Percentiles rank a stretch among this genome's conserved stretches.
Evolutionary conservation across 64 coral and sea anemone genomes (phyloP).

Genomic region (Astreopora myriophthalma): DNA sequence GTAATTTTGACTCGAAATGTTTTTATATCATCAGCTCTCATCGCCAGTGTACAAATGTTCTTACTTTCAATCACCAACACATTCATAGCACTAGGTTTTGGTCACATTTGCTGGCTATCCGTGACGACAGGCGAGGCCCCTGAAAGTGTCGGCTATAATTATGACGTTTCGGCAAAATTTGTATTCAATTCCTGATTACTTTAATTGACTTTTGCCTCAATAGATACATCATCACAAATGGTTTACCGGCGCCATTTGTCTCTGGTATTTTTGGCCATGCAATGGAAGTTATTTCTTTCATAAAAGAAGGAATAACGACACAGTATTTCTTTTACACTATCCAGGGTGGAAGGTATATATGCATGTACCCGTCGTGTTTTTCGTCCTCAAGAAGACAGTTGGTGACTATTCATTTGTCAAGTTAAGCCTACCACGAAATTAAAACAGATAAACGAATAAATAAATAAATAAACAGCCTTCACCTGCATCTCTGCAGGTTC

Average conservation of each 20-base stretch:
- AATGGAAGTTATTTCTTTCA: not conserved
- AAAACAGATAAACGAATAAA: too few species aligned
- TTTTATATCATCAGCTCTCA: too few species aligned
- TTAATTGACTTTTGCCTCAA: constrained; percentile 25
- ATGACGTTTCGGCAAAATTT: constrained; percentile 19
- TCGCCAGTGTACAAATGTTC: too few species aligned
- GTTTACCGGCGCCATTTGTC: constrained; percentile 37
- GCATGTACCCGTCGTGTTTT: too few species aligned
- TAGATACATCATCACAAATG: constrained; percentile 9
- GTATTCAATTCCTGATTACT: constrained; percentile 24
- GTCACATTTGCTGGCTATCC: not conserved
- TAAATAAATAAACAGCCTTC: too few species aligned
- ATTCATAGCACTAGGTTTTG: not conserved
- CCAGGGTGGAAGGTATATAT: too few species aligned
- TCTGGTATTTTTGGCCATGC: not conserved
- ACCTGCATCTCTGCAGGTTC: too few species aligned
- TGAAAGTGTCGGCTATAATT: not conserved
- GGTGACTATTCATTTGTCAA: too few species aligned
- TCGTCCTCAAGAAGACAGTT: too few species aligned
- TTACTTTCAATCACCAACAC: too few species aligned
- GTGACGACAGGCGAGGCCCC: not conserved
- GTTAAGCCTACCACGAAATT: too few species aligned
- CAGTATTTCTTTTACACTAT: too few species aligned
- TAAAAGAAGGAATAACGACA: not conserved
- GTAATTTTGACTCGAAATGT: not conserved